phyloP scores from a whole-genome alignment of 2,888 invertebrate species.

The Lepas anatifera region DNA sequence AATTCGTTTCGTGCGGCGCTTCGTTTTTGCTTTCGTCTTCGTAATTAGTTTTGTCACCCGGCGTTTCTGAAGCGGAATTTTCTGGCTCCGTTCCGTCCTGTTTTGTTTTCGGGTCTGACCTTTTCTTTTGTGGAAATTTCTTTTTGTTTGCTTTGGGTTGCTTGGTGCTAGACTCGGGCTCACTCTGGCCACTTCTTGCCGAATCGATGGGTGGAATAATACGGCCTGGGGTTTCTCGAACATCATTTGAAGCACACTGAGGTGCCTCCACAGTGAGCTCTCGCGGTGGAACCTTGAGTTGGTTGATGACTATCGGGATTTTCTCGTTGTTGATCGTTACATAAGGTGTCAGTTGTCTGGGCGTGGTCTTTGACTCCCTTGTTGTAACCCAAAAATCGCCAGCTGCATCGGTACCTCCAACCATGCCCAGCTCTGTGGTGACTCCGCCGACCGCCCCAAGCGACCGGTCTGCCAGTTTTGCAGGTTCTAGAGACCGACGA shows the following conservation, averaged over 20 bases:
- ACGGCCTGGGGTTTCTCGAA: too few relatives aligned
- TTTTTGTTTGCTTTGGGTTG: neutral
- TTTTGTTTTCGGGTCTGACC: neutral
- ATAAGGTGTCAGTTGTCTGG: neutral
- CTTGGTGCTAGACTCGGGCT: neutral
- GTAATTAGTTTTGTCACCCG: neutral
- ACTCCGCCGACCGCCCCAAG: neutral
- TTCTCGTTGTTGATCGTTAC: slow-evolving; percentile 1
- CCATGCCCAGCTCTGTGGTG: neutral
- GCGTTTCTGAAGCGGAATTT: neutral
- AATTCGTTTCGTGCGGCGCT: neutral
- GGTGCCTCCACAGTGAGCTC: too few relatives aligned
- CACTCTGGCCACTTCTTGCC: neutral
- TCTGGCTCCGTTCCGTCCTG: too few relatives aligned
- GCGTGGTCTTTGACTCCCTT: neutral
- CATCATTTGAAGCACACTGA: too few relatives aligned
- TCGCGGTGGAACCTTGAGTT: neutral
- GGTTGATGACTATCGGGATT: neutral
- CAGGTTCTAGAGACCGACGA: neutral
- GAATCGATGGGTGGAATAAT: too few relatives aligned
- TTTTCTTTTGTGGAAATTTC: neutral
- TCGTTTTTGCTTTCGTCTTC: neutral
- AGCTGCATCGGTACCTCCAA: neutral
- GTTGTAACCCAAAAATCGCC: neutral
- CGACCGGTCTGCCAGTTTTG: neutral